Evolutionary conservation across 2,797 vertebrate species (phyloP), one percentile per base, ranked within the genome.

Genomic region (Anniella stebbinsi): DNA sequence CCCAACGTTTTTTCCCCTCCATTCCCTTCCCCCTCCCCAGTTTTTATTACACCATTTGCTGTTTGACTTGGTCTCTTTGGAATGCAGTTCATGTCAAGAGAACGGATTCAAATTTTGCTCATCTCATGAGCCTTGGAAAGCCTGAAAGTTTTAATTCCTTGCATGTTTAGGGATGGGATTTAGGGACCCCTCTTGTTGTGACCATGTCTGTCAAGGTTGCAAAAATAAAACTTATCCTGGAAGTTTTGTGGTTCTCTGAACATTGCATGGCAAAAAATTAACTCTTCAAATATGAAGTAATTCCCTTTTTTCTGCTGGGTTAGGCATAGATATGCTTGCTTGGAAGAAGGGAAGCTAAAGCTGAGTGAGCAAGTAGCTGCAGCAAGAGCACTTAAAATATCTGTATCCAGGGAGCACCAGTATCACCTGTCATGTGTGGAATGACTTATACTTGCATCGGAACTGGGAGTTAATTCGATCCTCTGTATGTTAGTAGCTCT

Each of bases 31-130:
- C 33, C 11, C 54, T 33, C 72, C 75, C 63, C 45, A 23, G 18
- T 54, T 92, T 88, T 66, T 93, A 54, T 89, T 80, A 57, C 81
- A 88, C 48, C 70, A 8, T 73, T 82, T 73, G 21, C 30, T 0
- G 0, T 60, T 81, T 72, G 4, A 0, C 0, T 75, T 85, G 54
- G 66, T 18, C 83, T 89, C 4, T 8, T 3, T 89, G 72, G 87
- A 90, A 93, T 88, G 73, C 48, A 88, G 70, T 63, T 93, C 6
- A 13, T 12, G 6, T 87, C 66, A 76, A 60, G 25, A 10, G 60
- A 70, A 89, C n/a, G 41, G 17, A 84, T 95, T 89, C 30, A 91
- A 9, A 1, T 0, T 90, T 73, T 91, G 41, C 70, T 75, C 88
- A 82, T 87, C 45, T 45, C 7, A 78, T 77, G 66, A 82, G 87